Conservation (phyloP, 2,888 invertebrate species). For the Dioctria linearis region DNA sequence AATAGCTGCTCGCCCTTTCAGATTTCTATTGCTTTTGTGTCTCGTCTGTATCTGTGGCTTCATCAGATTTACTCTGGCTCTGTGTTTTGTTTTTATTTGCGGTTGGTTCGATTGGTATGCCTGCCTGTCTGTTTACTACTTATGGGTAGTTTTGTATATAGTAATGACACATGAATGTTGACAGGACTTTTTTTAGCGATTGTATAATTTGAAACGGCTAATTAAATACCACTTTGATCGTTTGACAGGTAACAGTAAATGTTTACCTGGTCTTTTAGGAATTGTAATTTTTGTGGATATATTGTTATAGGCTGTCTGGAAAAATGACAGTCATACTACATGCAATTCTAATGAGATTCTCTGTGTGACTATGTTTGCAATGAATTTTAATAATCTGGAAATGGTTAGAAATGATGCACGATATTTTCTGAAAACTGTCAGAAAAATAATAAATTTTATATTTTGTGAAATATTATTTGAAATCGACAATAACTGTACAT, state of each 20-base stretch:
- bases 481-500: no score
- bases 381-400: no score
- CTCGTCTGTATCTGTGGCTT: background rate
- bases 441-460: no score
- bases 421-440: no score
- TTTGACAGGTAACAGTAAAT: constrained; percentile 35
- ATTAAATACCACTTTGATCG: constrained; percentile 39
- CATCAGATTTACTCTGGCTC: background rate
- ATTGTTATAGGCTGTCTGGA: constrained; percentile 8
- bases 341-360: no score
- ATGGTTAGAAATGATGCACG: no score
- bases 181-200: constrained; percentile 7
- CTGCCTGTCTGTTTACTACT: no score
- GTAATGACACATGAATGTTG: constrained; percentile 4
- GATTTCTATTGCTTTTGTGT: background rate
- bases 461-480: no score
- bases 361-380: no score
- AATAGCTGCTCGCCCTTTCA: constrained; percentile 21
- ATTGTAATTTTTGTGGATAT: constrained; percentile 11
- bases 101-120: no score
- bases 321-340: background rate
- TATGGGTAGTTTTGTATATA: background rate
- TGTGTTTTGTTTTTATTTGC: background rate
- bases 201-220: constrained; percentile 19
- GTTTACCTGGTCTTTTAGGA: constrained; percentile 7